Evolutionary conservation across 2,113 vertebrate species (phyloP).

Genomic region (Murina feae): DNA sequence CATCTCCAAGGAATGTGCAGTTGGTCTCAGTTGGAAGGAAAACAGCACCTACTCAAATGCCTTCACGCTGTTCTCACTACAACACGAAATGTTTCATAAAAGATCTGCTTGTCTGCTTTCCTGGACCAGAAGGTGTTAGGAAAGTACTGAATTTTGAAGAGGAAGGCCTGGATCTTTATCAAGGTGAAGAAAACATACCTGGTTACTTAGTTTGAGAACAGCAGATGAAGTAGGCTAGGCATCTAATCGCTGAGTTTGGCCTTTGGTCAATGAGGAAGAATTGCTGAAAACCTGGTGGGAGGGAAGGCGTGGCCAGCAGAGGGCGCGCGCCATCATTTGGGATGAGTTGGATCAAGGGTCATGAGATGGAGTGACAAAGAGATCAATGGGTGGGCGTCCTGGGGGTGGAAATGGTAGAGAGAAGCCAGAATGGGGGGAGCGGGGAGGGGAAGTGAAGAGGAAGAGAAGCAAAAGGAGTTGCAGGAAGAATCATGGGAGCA

Average conservation of each 20-base stretch:
- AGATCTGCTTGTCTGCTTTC: constrained; percentile 42
- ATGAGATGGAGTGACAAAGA: not conserved
- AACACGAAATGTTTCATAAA: constrained; percentile 32
- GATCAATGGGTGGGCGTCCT: not conserved
- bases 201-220: not conserved
- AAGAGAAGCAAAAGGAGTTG: not conserved
- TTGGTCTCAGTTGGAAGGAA: not conserved
- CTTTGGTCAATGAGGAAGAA: not conserved
- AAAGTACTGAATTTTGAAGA: constrained; percentile 31
- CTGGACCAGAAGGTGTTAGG: constrained; percentile 18
- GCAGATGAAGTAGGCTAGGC: not conserved
- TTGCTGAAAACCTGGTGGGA: not conserved
- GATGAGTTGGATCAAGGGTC: not conserved
- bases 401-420: not conserved
- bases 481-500: not conserved
- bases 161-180: not conserved
- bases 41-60: constrained; percentile 59
- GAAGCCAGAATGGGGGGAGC: not conserved
- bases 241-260: not conserved
- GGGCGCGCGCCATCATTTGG: fast-evolving
- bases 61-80: constrained; percentile 29
- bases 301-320: not conserved
- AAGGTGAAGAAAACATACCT: not conserved
- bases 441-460: not conserved
- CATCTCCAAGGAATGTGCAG: constrained; percentile 67